These are phyloP conservation scores for Neosalanx taihuensis DNA, from an alignment of 2,797 vertebrate genomes.

Conservation along the genomic window DNA sequence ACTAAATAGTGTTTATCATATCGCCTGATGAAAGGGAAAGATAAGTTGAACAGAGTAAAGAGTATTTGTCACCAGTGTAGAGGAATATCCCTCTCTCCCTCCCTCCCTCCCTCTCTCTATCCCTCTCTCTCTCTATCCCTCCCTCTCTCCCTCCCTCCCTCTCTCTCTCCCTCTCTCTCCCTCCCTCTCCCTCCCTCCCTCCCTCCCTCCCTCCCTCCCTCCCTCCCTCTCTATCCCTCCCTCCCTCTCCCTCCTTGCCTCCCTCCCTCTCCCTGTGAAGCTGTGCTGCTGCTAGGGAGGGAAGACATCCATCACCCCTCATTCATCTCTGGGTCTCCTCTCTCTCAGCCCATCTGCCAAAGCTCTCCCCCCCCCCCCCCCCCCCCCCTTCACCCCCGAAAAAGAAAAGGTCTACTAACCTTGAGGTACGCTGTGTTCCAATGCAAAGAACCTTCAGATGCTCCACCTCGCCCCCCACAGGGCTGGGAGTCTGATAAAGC, in stretches of 20 bases:
- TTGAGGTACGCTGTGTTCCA: too few species aligned
- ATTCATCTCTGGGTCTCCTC: slow-evolving; percentile 41
- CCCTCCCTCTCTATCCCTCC: not conserved
- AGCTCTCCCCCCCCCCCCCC: slow-evolving; percentile 39
- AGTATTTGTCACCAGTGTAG: too few species aligned
- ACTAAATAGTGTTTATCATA: too few species aligned
- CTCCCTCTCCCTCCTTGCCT: slow-evolving; percentile 18
- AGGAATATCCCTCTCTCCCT: not conserved
- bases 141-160: not conserved
- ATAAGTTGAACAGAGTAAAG: too few species aligned
- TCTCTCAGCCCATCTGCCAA: slow-evolving; percentile 59
- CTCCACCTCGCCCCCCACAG: too few species aligned
- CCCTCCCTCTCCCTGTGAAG: not conserved
- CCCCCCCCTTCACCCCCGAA: too few species aligned
- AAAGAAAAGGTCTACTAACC: too few species aligned
- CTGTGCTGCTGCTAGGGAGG: slow-evolving; percentile 40
- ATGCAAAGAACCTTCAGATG: too few species aligned
- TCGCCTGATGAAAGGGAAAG: too few species aligned
- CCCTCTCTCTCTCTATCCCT: too few species aligned
- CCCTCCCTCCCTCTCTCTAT: not conserved
- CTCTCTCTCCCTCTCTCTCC: not conserved
- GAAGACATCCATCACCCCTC: slow-evolving; percentile 67
- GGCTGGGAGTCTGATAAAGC: too few species aligned
- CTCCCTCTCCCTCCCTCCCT: not conserved
- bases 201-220: not conserved